Conservation (phyloP, 2,888 invertebrate species). For the Eupithecia insigniata region DNA sequence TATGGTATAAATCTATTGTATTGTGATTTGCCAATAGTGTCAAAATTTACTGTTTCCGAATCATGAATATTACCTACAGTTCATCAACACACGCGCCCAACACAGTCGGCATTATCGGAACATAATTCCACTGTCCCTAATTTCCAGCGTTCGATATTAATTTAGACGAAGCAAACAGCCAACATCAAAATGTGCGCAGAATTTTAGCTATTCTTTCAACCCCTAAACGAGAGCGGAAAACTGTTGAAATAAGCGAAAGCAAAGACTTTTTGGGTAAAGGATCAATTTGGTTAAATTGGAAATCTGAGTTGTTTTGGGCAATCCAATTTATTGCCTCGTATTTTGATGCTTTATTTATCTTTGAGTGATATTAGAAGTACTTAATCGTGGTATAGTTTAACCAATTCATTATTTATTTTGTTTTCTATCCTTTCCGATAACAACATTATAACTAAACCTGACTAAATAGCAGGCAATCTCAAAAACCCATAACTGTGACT, state of each 20-base stretch:
- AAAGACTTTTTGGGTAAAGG: constrained; percentile 63
- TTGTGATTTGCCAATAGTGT: neutral
- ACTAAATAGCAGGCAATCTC: constrained; percentile 24
- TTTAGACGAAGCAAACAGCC: constrained; percentile 62
- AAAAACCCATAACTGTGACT: constrained; percentile 30
- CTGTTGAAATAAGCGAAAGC: constrained; percentile 63
- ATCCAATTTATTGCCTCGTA: constrained; percentile 47
- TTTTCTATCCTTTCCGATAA: neutral
- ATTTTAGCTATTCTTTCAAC: constrained; percentile 57
- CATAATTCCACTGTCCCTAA: constrained; percentile 58
- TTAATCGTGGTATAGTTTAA: constrained; percentile 8
- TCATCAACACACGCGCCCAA: constrained; percentile 41
- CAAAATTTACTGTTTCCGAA: constrained; percentile 15
- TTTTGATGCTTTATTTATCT: constrained; percentile 35
- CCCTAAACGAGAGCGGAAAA: constrained; percentile 53
- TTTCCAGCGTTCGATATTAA: constrained; percentile 63
- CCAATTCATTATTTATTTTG: neutral
- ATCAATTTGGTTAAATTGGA: constrained; percentile 58
- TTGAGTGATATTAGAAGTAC: constrained; percentile 15
- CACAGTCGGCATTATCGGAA: constrained; percentile 50
- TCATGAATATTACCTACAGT: constrained; percentile 37
- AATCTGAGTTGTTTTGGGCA: constrained; percentile 52
- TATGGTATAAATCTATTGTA: neutral
- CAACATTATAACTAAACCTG: neutral
- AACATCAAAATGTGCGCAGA: constrained; percentile 52